Evolutionary conservation across 1,140 invertebrate genomes (phyloP).

Genomic region (Phocides pigmalion): DNA sequence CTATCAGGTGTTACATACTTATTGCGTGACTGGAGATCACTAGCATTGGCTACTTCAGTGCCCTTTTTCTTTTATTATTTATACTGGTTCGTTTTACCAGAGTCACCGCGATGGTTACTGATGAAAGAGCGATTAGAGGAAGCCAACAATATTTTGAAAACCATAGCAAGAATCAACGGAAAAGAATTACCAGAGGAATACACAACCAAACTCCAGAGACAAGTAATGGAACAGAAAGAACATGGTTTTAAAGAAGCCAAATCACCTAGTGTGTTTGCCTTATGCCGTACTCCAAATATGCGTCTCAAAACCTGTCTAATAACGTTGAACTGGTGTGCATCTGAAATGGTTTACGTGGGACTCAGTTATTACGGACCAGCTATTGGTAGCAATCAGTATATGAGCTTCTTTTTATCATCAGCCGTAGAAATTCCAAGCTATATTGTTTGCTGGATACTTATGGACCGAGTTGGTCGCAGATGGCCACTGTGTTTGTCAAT

Average conservation of each 20-base stretch:
- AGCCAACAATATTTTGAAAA: constrained; percentile 90
- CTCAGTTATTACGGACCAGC: constrained; percentile 94
- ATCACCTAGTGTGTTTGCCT: constrained; percentile 87
- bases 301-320: constrained; percentile 88
- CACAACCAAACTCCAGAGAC: constrained; percentile 88
- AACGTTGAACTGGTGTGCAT: constrained; percentile 88
- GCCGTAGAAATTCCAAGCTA: constrained; percentile 94
- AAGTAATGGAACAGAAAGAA: constrained; percentile 87
- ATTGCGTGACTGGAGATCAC: constrained; percentile 91
- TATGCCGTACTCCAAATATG: constrained; percentile 94
- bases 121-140: constrained; percentile 91
- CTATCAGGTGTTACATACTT: constrained; percentile 92
- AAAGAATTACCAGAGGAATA: constrained; percentile 90
- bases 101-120: constrained; percentile 93
- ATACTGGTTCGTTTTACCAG: constrained; percentile 93
- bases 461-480: constrained; percentile 92
- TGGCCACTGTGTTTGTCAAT: constrained; percentile 93
- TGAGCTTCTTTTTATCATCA: constrained; percentile 93
- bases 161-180: constrained; percentile 90
- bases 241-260: constrained; percentile 86
- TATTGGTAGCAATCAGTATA: constrained; percentile 92
- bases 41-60: constrained; percentile 91
- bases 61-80: constrained; percentile 93
- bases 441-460: constrained; percentile 91
- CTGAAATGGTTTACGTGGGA: constrained; percentile 93